Evolutionary conservation across 1,140 invertebrate species (phyloP), one percentile per base, ranked within the genome.

Genomic region (Macrobrachium rosenbergii): DNA sequence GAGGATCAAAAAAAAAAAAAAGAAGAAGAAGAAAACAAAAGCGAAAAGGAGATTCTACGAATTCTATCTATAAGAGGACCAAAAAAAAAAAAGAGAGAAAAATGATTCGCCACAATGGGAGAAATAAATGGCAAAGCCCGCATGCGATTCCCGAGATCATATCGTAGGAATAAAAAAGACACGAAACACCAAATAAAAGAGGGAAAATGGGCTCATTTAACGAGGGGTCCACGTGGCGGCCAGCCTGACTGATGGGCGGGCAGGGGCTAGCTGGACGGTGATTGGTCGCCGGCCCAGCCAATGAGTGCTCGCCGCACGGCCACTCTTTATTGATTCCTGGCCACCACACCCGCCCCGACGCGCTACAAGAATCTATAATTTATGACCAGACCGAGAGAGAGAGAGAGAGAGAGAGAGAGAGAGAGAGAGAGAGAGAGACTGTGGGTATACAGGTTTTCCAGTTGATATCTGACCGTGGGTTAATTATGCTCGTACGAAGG

Each of bases 201-300:
- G 28, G 17, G 6, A 67, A 83, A 83, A 63, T 19, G 62, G 62
- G n/a, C 52, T 62, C 62, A 76, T 76, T 83, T 76, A 76, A 45
- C 17, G 12, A 75, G 23, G 64, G 64, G 84, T 87, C 77, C 84
- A 87, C 84, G 84, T 87, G 28, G 28, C 28, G 84, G 84, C 84
- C 67, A 80, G 84, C 73, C 77, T 87, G 84, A 87, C n/a, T 87
- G 84, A 87, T 87, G 84, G 84, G 84, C 84, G 84, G 84, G 84
- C 84, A 81, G 67, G 84, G 77, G 84, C 77, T 67, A 87, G 77
- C 76, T 76, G 62, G 77, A 75, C 84, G 84, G 77, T 87, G 84
- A 87, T 87, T 87, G 84, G 84, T 87, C 84, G 77, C 45, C 45
- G 52, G 84, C 58, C 23, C 84, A 80, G 84, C 84, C 84, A 87